phyloP scores from a whole-genome alignment of 2,888 invertebrate species.

The Julus scanicus region DNA sequence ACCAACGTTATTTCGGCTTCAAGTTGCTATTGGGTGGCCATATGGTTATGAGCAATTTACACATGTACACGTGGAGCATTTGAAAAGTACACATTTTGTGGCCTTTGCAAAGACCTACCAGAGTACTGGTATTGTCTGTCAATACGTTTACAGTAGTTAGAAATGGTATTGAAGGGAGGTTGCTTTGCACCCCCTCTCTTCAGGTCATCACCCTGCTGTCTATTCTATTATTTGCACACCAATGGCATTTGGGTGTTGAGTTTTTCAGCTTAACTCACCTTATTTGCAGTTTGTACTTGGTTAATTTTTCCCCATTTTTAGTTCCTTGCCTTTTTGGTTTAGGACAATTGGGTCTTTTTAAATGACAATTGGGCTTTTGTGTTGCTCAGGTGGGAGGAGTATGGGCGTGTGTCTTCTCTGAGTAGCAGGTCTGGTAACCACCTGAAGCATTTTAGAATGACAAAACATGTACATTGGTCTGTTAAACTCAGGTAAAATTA shows the following conservation, averaged over 20 bases:
- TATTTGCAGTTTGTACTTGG: not conserved
- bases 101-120: not conserved
- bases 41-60: not conserved
- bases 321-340: not conserved
- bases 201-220: conserved; percentile 41
- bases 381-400: too few species aligned
- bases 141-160: not conserved
- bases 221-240: conserved; percentile 12
- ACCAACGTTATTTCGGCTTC: not conserved
- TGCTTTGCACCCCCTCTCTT: not conserved
- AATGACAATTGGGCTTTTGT: not conserved
- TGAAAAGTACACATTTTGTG: not conserved
- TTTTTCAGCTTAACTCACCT: not conserved
- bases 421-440: too few species aligned
- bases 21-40: not conserved
- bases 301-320: not conserved
- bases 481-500: too few species aligned
- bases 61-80: not conserved
- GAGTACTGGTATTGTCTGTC: conserved; percentile 24
- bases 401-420: too few species aligned
- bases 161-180: not conserved
- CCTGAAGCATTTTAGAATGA: too few species aligned
- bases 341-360: not conserved
- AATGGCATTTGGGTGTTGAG: not conserved
- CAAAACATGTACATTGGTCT: too few species aligned